phyloP scores from a whole-genome alignment of 2,113 vertebrate species.

The Tinamus guttatus region DNA sequence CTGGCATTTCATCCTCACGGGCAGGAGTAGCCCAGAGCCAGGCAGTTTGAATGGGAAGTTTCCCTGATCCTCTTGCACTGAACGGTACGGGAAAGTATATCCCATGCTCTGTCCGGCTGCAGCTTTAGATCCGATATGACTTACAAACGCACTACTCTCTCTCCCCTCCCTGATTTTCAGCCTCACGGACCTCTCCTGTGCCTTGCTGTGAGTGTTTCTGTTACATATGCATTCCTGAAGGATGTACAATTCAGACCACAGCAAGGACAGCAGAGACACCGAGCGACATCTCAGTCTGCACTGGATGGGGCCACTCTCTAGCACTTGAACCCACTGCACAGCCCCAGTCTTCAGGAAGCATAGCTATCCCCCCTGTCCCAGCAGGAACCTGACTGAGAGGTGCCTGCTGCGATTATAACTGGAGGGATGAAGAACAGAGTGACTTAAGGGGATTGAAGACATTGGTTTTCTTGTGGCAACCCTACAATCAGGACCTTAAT shows the following conservation, averaged over 20 bases:
- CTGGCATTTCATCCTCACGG: too few species aligned
- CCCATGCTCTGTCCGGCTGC: not conserved
- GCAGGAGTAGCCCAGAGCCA: fast-evolving
- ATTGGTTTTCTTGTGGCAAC: fast-evolving
- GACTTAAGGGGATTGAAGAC: not conserved
- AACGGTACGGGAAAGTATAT: not conserved
- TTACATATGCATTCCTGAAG: fast-evolving
- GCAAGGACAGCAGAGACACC: not conserved
- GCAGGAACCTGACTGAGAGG: fast-evolving
- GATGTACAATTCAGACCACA: fast-evolving
- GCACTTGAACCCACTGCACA: not conserved
- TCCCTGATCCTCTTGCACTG: fast-evolving
- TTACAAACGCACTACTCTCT: fast-evolving
- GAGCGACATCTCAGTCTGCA: not conserved
- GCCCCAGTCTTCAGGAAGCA: too few species aligned
- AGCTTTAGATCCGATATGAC: not conserved
- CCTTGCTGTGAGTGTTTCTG: not conserved
- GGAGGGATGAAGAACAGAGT: not conserved
- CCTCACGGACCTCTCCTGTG: fast-evolving
- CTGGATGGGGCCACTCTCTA: not conserved
- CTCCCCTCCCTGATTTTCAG: not conserved
- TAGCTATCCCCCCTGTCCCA: not conserved
- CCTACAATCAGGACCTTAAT: not conserved
- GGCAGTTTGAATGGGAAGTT: not conserved
- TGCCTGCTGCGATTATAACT: fast-evolving